phyloP scores from a whole-genome alignment of 2,113 vertebrate species.

The Triplophysa dalaica region DNA sequence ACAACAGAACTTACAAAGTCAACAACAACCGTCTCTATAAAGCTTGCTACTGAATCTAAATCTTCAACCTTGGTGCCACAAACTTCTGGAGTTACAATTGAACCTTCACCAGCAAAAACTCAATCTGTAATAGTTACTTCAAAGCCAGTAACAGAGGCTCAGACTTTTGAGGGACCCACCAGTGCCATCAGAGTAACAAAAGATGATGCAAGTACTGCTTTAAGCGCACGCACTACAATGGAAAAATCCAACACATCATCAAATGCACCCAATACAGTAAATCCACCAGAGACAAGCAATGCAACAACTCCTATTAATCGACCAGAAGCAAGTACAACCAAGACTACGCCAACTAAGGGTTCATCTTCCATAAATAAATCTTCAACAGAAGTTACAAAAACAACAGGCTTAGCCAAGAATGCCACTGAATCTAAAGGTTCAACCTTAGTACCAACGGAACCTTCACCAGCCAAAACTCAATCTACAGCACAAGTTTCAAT shows the following conservation, averaged over 20 bases:
- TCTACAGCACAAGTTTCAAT: background rate
- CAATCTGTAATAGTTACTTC: background rate
- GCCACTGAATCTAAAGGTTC: background rate
- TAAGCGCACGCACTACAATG: background rate
- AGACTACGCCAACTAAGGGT: background rate
- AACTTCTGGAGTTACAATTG: background rate
- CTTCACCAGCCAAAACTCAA: too few relatives aligned
- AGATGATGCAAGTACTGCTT: background rate
- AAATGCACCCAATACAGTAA: background rate
- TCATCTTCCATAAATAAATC: constrained; percentile 6
- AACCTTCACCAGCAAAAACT: too few relatives aligned
- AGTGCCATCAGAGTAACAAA: background rate
- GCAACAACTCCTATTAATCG: background rate
- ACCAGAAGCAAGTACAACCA: background rate
- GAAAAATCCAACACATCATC: background rate
- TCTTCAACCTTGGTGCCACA: background rate
- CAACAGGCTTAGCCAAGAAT: background rate
- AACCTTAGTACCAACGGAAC: background rate
- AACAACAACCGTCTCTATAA: background rate
- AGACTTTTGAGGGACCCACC: background rate
- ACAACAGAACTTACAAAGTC: background rate
- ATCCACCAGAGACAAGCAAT: background rate
- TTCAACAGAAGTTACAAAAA: background rate
- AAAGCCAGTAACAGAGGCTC: background rate
- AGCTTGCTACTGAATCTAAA: background rate